Conservation (phyloP, 2,113 vertebrate genomes). For the Rallus limicola region DNA sequence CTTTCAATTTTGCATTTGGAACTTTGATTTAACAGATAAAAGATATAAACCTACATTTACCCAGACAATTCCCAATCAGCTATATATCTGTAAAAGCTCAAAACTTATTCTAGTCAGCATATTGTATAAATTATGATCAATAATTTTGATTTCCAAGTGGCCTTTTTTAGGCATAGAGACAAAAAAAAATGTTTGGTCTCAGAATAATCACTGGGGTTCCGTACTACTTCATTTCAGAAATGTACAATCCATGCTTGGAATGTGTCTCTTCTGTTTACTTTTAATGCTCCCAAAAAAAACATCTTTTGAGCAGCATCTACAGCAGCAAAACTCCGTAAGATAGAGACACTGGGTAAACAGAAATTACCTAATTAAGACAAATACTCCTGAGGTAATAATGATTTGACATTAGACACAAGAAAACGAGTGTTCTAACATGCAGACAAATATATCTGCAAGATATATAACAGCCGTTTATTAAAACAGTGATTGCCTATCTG, state of each 20-base stretch:
- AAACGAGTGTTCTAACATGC: not conserved
- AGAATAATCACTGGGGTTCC: not conserved
- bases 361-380: not conserved
- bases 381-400: not conserved
- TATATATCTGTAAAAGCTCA: not conserved
- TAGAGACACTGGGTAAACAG: not conserved
- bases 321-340: not conserved
- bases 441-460: not conserved
- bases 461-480: not conserved
- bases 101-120: not conserved
- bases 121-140: not conserved
- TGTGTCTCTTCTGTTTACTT: not conserved
- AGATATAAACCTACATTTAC: constrained; percentile 28
- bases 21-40: constrained; percentile 54
- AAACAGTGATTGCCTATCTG: not conserved
- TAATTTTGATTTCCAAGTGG: not conserved
- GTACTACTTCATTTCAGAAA: not conserved
- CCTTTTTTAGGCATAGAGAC: not conserved
- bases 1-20: constrained; percentile 33
- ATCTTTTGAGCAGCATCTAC: not conserved
- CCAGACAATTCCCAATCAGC: not conserved
- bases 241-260: not conserved
- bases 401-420: not conserved
- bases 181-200: not conserved
- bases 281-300: not conserved